Base-by-base conservation (phyloP, 2,797 vertebrate species). In the Periparus ater region DNA sequence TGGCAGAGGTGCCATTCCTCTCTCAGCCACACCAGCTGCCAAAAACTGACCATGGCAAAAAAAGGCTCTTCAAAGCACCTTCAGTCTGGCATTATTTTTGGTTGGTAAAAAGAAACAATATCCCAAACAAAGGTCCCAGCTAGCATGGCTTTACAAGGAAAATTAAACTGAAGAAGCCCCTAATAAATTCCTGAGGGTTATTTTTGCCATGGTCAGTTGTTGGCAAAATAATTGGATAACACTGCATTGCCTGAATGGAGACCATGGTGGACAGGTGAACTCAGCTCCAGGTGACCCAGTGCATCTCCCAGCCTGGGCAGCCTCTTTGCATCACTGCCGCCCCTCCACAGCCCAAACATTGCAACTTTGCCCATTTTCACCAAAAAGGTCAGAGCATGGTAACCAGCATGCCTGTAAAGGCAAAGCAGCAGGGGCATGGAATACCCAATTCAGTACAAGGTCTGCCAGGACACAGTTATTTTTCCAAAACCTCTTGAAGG, bases 1-100 rank as follows among this genome's bases (percentile, higher is more conserved):
- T 4, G 0, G 32, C n/a, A 80, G 50, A 83, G n/a, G 19, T 20
- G 13, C 22, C 7, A 0, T 3, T n/a, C 36, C 22, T 68, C 54
- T 44, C 11, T 1, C 57, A 70, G 79, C 6, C 40, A 26, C 27
- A 58, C 19, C 21, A n/a, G 10, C 11, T 65, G 25, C 26, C 22
- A 36, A 3, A 0, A 6, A 48, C 15, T 16, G 30, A 86, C 3
- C 9, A 32, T 1, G 1, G 23, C 18, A 66, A 74, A 87, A 74
- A 87, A 76, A 57, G 3, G 19, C 0, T 55, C 27, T 53, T 44
- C 11, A 48, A 51, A 67, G 18, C 3, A 10, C 12, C 13, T 91
- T 63, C 29, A 22, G 7, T 42, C 55, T 51, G 11, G 9, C 32
- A 25, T 66, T 34, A n/a, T 15, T 36, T 68, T 79, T 72, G 3